Conservation (phyloP, 2,888 invertebrate genomes). For the Dorcus hopei region DNA sequence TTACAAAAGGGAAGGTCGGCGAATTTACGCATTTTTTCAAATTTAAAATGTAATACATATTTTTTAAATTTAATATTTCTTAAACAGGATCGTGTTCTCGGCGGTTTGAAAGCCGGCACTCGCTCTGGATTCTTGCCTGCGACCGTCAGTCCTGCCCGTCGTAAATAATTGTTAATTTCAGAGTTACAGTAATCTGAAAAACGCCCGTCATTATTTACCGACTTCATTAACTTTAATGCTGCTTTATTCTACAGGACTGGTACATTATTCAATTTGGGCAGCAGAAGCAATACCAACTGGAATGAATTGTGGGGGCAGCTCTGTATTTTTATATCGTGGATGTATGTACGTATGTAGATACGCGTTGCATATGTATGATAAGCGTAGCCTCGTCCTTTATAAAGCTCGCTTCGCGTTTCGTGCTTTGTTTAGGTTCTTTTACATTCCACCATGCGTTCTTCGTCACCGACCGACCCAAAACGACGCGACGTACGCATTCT, state of each 20-base stretch:
- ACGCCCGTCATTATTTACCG: conserved; percentile 41
- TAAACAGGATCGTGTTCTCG: too few relatives aligned
- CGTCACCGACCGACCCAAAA: neutral
- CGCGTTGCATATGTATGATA: conserved; percentile 49
- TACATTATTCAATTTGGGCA: conserved; percentile 43
- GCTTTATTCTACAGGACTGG: conserved; percentile 40
- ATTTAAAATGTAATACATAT: too few relatives aligned
- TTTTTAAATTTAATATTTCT: conserved; percentile 5
- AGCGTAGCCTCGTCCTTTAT: conserved; percentile 43
- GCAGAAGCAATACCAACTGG: conserved; percentile 29
- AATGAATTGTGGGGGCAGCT: conserved; percentile 42
- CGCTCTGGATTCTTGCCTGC: too few relatives aligned
- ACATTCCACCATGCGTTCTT: conserved; percentile 26
- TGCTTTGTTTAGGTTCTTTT: conserved; percentile 26
- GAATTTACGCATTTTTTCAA: too few relatives aligned
- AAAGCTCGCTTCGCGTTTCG: conserved; percentile 35
- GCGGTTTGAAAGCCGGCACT: too few relatives aligned
- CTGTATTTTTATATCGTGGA: conserved; percentile 44
- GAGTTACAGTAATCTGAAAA: conserved; percentile 21
- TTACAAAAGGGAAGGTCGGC: too few relatives aligned
- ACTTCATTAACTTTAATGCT: conserved; percentile 44
- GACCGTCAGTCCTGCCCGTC: neutral
- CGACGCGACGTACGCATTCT: too few relatives aligned
- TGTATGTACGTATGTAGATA: conserved; percentile 45
- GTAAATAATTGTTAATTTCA: conserved; percentile 17